Percentiles rank a stretch among this genome's conserved stretches.
Evolutionary conservation across 2,888 invertebrate genomes (phyloP).

Genomic region (Tenthredo notha): DNA sequence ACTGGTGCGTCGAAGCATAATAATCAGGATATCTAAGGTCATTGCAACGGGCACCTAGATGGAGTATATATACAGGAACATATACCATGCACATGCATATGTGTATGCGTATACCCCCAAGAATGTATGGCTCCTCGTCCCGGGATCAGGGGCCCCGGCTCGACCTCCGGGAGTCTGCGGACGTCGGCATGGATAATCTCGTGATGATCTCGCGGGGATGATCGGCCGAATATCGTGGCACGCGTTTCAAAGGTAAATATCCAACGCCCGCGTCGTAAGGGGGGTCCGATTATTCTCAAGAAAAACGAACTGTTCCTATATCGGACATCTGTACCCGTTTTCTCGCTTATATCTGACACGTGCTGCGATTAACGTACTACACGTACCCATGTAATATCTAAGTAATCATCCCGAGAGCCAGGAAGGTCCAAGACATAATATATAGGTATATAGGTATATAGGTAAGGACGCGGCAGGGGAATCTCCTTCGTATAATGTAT

Average conservation of each 20-base stretch:
- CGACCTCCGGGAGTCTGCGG: constrained; percentile 43
- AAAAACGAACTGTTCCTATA: neutral
- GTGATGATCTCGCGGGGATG: constrained; percentile 47
- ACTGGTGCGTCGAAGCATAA: neutral
- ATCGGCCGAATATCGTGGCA: constrained; percentile 58
- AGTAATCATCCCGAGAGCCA: neutral
- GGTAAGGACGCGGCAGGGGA: neutral
- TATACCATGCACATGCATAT: neutral
- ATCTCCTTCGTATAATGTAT: no score
- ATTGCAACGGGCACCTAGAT: neutral
- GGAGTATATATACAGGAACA: neutral
- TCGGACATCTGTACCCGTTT: neutral
- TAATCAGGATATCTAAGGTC: neutral
- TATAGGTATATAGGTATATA: neutral
- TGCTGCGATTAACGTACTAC: neutral
- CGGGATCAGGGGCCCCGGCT: constrained; percentile 16
- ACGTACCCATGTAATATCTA: no score
- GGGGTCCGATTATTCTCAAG: neutral
- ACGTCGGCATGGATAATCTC: constrained; percentile 25
- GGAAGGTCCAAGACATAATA: neutral
- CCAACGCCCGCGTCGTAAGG: constrained; percentile 36
- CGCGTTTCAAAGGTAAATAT: constrained; percentile 58
- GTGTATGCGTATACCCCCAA: neutral
- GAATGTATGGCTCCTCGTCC: neutral
- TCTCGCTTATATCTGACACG: neutral